Conservation (phyloP, 1,140 invertebrate genomes). For the Bilobella aurantiaca region DNA sequence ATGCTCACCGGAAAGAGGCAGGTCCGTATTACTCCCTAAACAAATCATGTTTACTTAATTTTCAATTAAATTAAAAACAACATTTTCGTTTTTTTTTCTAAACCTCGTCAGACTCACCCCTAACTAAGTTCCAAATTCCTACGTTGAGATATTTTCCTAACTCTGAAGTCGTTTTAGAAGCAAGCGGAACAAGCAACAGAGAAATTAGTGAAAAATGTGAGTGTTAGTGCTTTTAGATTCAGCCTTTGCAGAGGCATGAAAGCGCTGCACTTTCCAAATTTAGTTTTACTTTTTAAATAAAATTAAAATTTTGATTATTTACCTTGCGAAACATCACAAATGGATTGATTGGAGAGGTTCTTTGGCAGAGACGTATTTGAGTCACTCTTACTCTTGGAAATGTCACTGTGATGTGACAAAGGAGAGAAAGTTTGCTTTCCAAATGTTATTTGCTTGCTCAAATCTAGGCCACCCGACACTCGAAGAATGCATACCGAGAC, state of each 20-base stretch:
- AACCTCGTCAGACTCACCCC: constrained; percentile 22
- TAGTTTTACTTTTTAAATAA: too few relatives aligned
- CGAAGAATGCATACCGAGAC: constrained; percentile 78
- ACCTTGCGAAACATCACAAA: constrained; percentile 56
- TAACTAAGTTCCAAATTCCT: constrained; percentile 34
- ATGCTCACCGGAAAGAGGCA: too few relatives aligned
- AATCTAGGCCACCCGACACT: constrained; percentile 68
- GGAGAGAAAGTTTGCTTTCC: constrained; percentile 17
- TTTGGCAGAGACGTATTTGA: constrained; percentile 41
- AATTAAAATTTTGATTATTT: constrained; percentile 18
- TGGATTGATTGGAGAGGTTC: constrained; percentile 52
- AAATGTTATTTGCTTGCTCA: constrained; percentile 32
- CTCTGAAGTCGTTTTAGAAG: constrained; percentile 19
- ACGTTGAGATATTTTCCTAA: constrained; percentile 35
- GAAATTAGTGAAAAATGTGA: neutral
- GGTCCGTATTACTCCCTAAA: too few relatives aligned
- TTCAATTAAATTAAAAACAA: too few relatives aligned
- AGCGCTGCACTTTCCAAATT: neutral
- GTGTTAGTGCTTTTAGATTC: neutral
- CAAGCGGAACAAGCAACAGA: neutral
- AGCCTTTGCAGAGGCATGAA: neutral
- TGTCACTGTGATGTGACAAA: constrained; percentile 3
- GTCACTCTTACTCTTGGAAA: constrained; percentile 17
- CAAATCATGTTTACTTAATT: too few relatives aligned
- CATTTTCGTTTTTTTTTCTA: too few relatives aligned